These are phyloP conservation scores for Dromius quadrimaculatus DNA, from an alignment of 2,888 invertebrate species.

Conservation along the genomic window DNA sequence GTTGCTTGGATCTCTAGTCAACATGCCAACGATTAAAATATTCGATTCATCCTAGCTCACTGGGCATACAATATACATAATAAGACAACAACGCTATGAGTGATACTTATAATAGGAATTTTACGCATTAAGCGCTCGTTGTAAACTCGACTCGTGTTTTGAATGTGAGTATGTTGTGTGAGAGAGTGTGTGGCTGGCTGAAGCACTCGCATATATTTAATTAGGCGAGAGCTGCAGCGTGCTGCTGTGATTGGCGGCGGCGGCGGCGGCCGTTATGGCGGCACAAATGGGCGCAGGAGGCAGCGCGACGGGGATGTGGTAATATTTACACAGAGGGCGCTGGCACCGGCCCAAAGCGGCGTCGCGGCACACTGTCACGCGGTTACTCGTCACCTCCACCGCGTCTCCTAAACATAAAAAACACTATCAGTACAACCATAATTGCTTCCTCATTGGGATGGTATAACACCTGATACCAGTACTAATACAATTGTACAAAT, in stretches of 20 bases:
- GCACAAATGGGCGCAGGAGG: slow-evolving; percentile 86
- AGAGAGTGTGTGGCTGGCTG: slow-evolving; percentile 42
- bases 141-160: slow-evolving; percentile 4
- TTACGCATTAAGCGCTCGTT: slow-evolving; percentile 14
- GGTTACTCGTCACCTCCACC: slow-evolving; percentile 95
- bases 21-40: slow-evolving; percentile 11
- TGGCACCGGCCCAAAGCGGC: slow-evolving; percentile 94
- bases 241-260: slow-evolving; percentile 61
- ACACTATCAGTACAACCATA: not conserved
- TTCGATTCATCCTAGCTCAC: slow-evolving; percentile 9
- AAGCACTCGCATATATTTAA: no score
- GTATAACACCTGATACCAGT: no score
- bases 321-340: slow-evolving; percentile 96
- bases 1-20: no score
- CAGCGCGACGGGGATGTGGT: slow-evolving; percentile 94
- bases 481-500: no score
- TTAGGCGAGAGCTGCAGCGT: slow-evolving; percentile 80
- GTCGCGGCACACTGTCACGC: slow-evolving; percentile 96
- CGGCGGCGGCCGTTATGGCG: slow-evolving; percentile 66
- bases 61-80: slow-evolving; percentile 18
- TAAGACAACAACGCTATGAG: slow-evolving; percentile 12
- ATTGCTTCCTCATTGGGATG: no score
- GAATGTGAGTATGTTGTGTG: not conserved
- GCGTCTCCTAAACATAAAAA: slow-evolving; percentile 85
- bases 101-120: slow-evolving; percentile 37